Percentiles rank a stretch among this genome's conserved stretches.
phyloP scores from a whole-genome alignment of 2,797 vertebrate species.

The Sebastiscus albofasciatus region DNA sequence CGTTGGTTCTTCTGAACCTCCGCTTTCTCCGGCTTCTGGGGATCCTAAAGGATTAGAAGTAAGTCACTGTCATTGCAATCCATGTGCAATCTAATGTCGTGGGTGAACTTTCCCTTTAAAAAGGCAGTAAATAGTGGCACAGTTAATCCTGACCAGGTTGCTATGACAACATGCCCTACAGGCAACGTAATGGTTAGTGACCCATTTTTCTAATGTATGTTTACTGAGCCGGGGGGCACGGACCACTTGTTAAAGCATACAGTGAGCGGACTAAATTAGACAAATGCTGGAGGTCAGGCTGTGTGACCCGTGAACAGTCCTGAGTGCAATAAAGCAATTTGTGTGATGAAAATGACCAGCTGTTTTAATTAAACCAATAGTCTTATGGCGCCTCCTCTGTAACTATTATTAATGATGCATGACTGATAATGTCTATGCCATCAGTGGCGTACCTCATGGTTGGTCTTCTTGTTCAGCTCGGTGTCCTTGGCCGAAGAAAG shows the following conservation, averaged over 20 bases:
- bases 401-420: not conserved
- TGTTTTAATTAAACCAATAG: not conserved
- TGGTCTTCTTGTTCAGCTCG: slow-evolving; percentile 40
- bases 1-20: slow-evolving; percentile 44
- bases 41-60: slow-evolving; percentile 53
- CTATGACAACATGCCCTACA: slow-evolving; percentile 78
- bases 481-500: slow-evolving; percentile 13
- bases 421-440: not conserved
- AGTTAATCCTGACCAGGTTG: slow-evolving; percentile 70
- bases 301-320: not conserved
- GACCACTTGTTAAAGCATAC: slow-evolving; percentile 51
- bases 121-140: slow-evolving; percentile 48
- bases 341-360: not conserved
- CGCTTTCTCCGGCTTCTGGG: slow-evolving; percentile 24
- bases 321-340: not conserved
- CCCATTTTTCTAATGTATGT: slow-evolving; percentile 79
- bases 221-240: slow-evolving; percentile 39
- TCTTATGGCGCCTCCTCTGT: not conserved
- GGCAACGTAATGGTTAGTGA: slow-evolving; percentile 78
- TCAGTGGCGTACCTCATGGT: slow-evolving; percentile 70
- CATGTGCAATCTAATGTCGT: not conserved
- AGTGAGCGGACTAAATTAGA: slow-evolving; percentile 35
- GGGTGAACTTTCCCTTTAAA: slow-evolving; percentile 26
- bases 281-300: slow-evolving; percentile 28
- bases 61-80: not conserved